Evolutionary conservation across 2,888 invertebrate genomes (phyloP), one percentile per base, ranked within the genome.

Genomic region (Erebia aethiops): DNA sequence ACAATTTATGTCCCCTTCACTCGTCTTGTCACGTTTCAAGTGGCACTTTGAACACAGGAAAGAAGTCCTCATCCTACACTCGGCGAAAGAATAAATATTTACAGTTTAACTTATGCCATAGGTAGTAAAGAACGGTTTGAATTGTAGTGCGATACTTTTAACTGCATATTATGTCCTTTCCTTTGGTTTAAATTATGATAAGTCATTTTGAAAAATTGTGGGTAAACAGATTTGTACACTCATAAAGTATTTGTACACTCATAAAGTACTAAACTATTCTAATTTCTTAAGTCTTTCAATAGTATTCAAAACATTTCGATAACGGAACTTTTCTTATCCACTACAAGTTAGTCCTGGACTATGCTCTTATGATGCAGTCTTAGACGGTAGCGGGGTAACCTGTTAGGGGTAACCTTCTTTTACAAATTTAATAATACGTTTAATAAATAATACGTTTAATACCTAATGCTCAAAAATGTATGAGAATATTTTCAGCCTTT

Each of bases 1-100:
- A 80, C 79, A 76, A 80, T 80, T 81, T 79, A 78, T 75, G 76
- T 75, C 75, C 75, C 65, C 75, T 71, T 69, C 75, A 73, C 65
- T 72, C 69, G 71, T 73, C 76, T 74, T 73, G 76, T 72, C 74
- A 74, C 75, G 71, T 71, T 71, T 71, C 67, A 70, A 71, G 71
- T 69, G 73, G 71, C 74, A 73, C 74, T 71, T 65, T 69, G 71
- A 69, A 71, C 70, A 72, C 71, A 75, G 73, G 71, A 75, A 75
- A 75, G 74, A 71, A 74, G 72, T 71, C 69, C 67, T 70, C 70
- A 71, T 65, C 70, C 68, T 69, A 64, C 69, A 67, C 57, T 52
- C 60, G 67, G 64, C 14, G 56, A 74, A 72, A 71, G 56, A 69
- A 72, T 70, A 74, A 71, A 74, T 73, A 74, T 74, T 74, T 74